A percentile compares a stretch with the other conserved stretches of the same genome.
These are phyloP conservation scores for Formica aserva DNA, from an alignment of 2,888 invertebrate species.

Conservation along the genomic window DNA sequence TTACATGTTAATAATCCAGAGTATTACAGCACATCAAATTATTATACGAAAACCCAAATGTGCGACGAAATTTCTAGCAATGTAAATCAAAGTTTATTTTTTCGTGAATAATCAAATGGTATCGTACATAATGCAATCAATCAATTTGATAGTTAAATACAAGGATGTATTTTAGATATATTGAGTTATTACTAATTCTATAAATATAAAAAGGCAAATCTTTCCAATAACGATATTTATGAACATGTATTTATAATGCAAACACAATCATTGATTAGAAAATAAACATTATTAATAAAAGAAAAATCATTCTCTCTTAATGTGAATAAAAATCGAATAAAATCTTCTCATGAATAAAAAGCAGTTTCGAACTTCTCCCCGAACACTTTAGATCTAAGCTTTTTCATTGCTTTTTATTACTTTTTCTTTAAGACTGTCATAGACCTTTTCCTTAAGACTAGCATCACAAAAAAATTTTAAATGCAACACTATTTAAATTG, in stretches of 20 bases:
- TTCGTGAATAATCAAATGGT: neutral
- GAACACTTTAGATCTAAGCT: neutral
- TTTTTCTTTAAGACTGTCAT: neutral
- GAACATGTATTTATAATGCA: neutral
- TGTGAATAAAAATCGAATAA: neutral
- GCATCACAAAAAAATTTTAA: neutral
- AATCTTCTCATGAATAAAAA: neutral
- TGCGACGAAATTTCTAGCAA: neutral
- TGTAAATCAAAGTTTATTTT: neutral
- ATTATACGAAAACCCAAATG: neutral
- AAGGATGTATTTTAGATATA: neutral
- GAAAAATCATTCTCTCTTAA: neutral
- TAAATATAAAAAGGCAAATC: neutral
- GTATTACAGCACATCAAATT: neutral
- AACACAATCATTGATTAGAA: neutral
- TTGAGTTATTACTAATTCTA: neutral
- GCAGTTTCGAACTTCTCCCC: neutral
- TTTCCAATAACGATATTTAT: neutral
- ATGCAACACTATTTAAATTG: neutral
- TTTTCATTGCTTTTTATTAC: neutral
- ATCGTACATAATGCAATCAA: neutral
- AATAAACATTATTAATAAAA: neutral
- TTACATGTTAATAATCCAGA: conserved; percentile 8
- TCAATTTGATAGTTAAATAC: neutral
- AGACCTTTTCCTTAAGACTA: neutral